Evolutionary conservation across 1,140 invertebrate genomes (phyloP), one percentile per base, ranked within the genome.

Genomic region (Agrilus planipennis): DNA sequence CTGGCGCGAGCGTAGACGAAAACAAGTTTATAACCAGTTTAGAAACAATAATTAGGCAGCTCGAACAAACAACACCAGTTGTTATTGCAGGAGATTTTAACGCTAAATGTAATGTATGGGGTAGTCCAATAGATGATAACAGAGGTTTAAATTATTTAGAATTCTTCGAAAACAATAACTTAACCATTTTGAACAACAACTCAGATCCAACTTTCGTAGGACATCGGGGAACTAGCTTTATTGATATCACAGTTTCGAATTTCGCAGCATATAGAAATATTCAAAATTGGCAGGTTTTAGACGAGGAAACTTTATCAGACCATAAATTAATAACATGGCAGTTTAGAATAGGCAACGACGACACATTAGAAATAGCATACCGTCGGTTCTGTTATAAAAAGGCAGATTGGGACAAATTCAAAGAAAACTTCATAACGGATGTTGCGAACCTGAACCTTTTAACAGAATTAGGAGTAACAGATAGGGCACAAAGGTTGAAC

Each of bases 351-450:
- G 17, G 3, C 15, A 23, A 6, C 10, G 23, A 7, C 9, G 34
- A 11, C 2, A 15, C n/a, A n/a, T 4, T 9, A n/a, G 20, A 7
- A 21, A 25, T 5, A 11, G 3, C 5, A n/a, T 21, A 21, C 11
- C 18, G 4, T 10, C 15, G 38, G 17, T 40, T 40, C 22, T 31
- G 30, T 21, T 15, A 16, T 4, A 40, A 40, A 25, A 30, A 19
- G n/a, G 27, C 28, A 17, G n/a, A 40, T 16, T 40, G 39, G 35
- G 9, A 2, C 9, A 2, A 2, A 4, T 38, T 38, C 20, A 12
- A 7, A 9, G 16, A 17, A 7, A 3, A 9, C 6, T 35, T 19
- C 18, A 10, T 7, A 18, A 6, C 7, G 19, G 7, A 10, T 10
- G 15, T 15, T 1, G 28, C 15, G 14, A 14, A 30, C n/a, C 4